phyloP scores from a whole-genome alignment of 64 coral and sea anemone genomes.

The Astreopora myriophthalma region DNA sequence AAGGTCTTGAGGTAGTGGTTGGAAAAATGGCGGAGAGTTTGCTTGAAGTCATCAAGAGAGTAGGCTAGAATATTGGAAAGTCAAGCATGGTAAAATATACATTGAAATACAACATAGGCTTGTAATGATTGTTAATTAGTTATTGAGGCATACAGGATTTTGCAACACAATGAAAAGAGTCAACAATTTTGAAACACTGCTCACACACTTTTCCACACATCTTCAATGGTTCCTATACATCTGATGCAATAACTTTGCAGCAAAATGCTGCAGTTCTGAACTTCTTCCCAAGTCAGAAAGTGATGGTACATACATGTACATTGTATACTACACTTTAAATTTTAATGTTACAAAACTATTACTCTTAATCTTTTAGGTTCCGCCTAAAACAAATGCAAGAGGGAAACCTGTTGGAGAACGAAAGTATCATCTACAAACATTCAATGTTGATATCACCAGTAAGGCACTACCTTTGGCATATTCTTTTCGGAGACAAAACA shows the following conservation, averaged over 20 bases:
- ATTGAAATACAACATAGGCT: background rate
- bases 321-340: background rate
- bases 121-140: background rate
- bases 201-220: background rate
- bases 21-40: slow-evolving; percentile 65
- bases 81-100: slow-evolving; percentile 56
- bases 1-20: slow-evolving; percentile 19
- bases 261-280: background rate
- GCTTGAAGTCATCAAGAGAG: slow-evolving; percentile 31
- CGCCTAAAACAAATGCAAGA: slow-evolving; percentile 14
- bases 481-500: slow-evolving; percentile 28
- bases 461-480: slow-evolving; percentile 30
- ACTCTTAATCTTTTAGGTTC: slow-evolving; percentile 12
- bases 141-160: background rate
- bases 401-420: slow-evolving; percentile 9
- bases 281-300: background rate
- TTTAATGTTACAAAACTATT: background rate
- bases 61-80: slow-evolving; percentile 59
- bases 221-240: background rate
- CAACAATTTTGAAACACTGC: background rate
- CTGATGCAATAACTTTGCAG: background rate
- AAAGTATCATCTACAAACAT: slow-evolving; percentile 40
- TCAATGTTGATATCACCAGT: background rate
- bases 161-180: background rate
- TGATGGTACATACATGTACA: background rate